Base-by-base conservation (phyloP, 2,888 invertebrate genomes). In the Melieria picta region DNA sequence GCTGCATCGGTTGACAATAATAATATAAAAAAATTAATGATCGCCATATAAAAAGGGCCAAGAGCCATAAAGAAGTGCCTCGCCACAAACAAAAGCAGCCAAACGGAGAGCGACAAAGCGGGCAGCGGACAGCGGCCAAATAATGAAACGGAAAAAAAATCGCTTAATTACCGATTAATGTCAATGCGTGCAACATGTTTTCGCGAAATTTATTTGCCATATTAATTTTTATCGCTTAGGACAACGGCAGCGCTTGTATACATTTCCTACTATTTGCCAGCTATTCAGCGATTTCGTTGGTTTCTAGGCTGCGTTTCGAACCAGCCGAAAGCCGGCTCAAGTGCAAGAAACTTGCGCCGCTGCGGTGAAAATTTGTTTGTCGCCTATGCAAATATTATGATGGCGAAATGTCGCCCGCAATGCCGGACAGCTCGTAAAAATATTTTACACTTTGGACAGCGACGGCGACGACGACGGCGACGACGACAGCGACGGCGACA, bases 91-190 rank as follows among this genome's bases (percentile, higher is more conserved):
- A 30, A 16, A 52, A 13, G 13, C 52, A 52, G 52, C 7, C n/a
- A 52, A 13, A 50, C 50, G 11, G 6, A 52, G n/a, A 52, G 52
- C 11, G 50, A 50, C 50, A 52, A 13, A n/a, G 52, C 30, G 30
- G 30, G 3, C 30, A 30, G 30, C 30, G 30, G 30, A 30, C 30
- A 30, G 30, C 30, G 30, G 30, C 30, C 30, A 30, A 30, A 30
- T 30, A 30, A 30, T 30, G 30, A 30, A 30, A 30, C 30, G 30
- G 30, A 3, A 30, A 65, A 47, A 58, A 72, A 52, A 74, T 82
- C 81, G 80, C 82, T 84, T 84, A 82, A 84, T 84, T 83, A 83
- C 82, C 83, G 81, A 82, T 84, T 84, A 83, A 82, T 84, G 84
- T 81, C 84, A 84, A 80, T 81, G 84, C 80, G 75, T 79, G 82